phyloP scores from a whole-genome alignment of 2,888 invertebrate species.

The Chirona hameri region DNA sequence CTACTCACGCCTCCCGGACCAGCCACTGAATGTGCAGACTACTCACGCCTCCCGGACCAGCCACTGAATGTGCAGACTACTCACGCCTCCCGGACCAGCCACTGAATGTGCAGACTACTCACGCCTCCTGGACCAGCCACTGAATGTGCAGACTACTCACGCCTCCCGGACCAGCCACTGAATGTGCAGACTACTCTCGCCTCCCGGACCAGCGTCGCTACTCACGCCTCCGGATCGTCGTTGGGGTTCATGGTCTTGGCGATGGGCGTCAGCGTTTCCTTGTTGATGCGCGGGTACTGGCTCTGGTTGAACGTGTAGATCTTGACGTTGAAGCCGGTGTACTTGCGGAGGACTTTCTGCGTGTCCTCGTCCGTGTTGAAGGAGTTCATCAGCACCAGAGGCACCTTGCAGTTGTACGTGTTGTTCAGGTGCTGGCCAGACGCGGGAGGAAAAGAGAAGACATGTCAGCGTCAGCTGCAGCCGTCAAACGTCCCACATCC shows the following conservation, averaged over 20 bases:
- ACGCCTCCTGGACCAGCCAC: too few species aligned
- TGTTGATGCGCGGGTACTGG: slow-evolving; percentile 89
- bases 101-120: too few species aligned
- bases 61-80: too few species aligned
- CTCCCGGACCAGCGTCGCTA: too few species aligned
- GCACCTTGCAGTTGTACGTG: slow-evolving; percentile 90
- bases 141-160: too few species aligned
- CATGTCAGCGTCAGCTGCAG: not conserved
- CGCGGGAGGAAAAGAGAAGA: slow-evolving; percentile 12
- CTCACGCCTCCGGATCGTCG: slow-evolving; percentile 73
- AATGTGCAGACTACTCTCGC: too few species aligned
- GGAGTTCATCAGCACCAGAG: slow-evolving; percentile 97
- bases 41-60: too few species aligned
- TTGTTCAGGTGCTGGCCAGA: slow-evolving; percentile 64
- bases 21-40: too few species aligned
- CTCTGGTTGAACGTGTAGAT: slow-evolving; percentile 98
- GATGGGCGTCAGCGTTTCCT: slow-evolving; percentile 89
- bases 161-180: too few species aligned
- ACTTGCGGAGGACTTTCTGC: slow-evolving; percentile 67
- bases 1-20: too few species aligned
- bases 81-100: too few species aligned
- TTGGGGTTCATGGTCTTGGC: slow-evolving; percentile 65
- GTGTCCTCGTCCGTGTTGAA: slow-evolving; percentile 99
- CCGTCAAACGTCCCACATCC: too few species aligned
- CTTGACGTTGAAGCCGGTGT: slow-evolving; percentile 53